These are phyloP conservation scores for Rhingia campestris DNA, from an alignment of 2,888 invertebrate genomes.

Conservation along the genomic window DNA sequence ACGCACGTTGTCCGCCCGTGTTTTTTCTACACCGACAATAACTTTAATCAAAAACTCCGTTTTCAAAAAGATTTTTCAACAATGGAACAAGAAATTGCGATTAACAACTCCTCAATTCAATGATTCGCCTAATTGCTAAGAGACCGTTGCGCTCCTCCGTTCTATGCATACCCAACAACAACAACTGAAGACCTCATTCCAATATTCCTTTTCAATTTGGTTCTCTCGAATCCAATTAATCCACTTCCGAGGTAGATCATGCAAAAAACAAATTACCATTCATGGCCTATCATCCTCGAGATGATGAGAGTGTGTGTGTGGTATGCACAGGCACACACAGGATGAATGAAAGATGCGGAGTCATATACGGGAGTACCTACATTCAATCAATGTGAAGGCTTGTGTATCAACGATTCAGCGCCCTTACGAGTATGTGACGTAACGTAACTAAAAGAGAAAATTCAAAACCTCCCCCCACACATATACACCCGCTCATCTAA, in stretches of 20 bases:
- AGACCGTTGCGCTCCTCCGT: constrained; percentile 62
- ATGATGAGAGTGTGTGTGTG: background rate
- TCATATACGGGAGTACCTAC: background rate
- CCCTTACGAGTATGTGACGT: background rate
- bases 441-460: constrained; percentile 42
- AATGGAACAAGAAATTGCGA: constrained; percentile 62
- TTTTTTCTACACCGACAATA: background rate
- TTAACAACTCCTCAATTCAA: constrained; percentile 68
- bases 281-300: constrained; percentile 28
- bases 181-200: constrained; percentile 1
- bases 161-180: constrained; percentile 8
- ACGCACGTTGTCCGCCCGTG: background rate
- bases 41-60: constrained; percentile 47
- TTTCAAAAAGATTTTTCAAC: constrained; percentile 13
- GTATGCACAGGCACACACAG: background rate
- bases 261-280: constrained; percentile 73
- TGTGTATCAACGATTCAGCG: constrained; percentile 23
- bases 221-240: constrained; percentile 71
- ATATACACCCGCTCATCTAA: constrained; percentile 46
- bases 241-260: constrained; percentile 72
- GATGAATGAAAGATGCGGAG: constrained; percentile 1
- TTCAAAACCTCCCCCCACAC: background rate
- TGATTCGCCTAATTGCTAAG: constrained; percentile 69
- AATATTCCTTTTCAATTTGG: constrained; percentile 67
- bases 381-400: constrained; percentile 50